A percentile compares a stretch with the other conserved stretches of the same genome.
Conservation (phyloP, 30 jellyfish, hydroid and myxozoan genomes). For the Rhopilema esculentum region DNA sequence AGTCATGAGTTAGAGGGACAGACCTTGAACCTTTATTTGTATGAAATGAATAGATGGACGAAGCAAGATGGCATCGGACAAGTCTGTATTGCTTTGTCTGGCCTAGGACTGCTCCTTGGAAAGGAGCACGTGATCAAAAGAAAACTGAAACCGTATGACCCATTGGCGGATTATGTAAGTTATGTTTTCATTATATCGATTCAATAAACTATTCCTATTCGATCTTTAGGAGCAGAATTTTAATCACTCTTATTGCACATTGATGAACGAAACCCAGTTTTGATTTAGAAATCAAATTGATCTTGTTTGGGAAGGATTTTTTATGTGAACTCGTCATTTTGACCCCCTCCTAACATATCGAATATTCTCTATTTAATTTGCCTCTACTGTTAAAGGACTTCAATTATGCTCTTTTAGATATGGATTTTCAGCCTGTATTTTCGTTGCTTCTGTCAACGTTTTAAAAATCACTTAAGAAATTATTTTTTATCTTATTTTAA, state of each 20-base stretch:
- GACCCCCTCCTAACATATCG: no score
- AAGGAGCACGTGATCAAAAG: conserved; percentile 74
- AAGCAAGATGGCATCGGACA: conserved; percentile 97
- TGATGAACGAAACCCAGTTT: not conserved
- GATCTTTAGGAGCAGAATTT: not conserved
- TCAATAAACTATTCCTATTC: not conserved
- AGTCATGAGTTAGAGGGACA: conserved; percentile 67
- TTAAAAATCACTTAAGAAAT: no score
- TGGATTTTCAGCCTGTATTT: no score
- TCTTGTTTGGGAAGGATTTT: no score
- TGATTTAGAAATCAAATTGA: not conserved
- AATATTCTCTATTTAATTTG: no score
- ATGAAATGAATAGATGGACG: conserved; percentile 96
- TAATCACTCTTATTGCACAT: not conserved
- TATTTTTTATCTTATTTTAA: no score
- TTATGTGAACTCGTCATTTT: no score
- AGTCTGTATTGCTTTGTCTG: conserved; percentile 36
- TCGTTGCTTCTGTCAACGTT: no score
- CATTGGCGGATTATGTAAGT: conserved; percentile 89
- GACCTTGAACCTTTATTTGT: conserved; percentile 69
- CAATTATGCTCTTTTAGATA: no score
- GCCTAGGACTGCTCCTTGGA: conserved; percentile 49
- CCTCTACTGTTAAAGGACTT: no score
- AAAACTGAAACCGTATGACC: conserved; percentile 80
- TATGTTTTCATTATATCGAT: not conserved